These are phyloP conservation scores for Crepidodera aurea DNA, from an alignment of 2,888 invertebrate genomes.

Conservation along the genomic window DNA sequence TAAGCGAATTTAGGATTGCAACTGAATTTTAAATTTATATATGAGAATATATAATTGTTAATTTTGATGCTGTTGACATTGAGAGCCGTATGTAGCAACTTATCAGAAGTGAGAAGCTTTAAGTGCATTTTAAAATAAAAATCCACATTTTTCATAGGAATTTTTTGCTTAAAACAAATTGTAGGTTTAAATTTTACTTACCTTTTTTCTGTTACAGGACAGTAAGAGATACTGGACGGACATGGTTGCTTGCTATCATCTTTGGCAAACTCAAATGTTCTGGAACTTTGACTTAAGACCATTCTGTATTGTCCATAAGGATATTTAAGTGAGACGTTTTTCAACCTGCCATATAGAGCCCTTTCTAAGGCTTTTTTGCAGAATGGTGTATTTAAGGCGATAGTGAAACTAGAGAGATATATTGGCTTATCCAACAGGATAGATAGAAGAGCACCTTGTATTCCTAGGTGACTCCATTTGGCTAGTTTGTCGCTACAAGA, in stretches of 20 bases:
- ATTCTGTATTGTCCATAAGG: constrained; percentile 51
- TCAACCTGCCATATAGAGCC: constrained; percentile 62
- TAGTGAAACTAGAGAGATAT: constrained; percentile 73
- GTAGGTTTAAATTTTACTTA: constrained; percentile 48
- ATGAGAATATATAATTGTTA: no score
- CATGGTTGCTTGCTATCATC: constrained; percentile 62
- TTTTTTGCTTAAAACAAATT: no score
- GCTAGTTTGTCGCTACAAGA: constrained; percentile 96
- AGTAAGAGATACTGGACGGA: constrained; percentile 71
- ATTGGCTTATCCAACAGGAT: constrained; percentile 73
- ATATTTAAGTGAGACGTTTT: constrained; percentile 32
- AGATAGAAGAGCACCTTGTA: constrained; percentile 84
- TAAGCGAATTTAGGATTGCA: no score
- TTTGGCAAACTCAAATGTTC: constrained; percentile 61
- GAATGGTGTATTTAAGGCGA: constrained; percentile 74
- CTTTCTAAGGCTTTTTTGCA: constrained; percentile 63
- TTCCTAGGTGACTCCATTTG: constrained; percentile 85
- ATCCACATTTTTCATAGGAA: no score
- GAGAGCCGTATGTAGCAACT: no score
- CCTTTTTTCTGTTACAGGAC: constrained; percentile 60
- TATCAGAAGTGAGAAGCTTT: no score
- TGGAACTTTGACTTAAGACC: constrained; percentile 54
- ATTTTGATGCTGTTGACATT: no score
- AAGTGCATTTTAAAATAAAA: no score
- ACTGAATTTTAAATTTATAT: no score